These are phyloP conservation scores for Arbacia lixula DNA, from an alignment of 53 echinoderm and acorn worm species.

Conservation along the genomic window DNA sequence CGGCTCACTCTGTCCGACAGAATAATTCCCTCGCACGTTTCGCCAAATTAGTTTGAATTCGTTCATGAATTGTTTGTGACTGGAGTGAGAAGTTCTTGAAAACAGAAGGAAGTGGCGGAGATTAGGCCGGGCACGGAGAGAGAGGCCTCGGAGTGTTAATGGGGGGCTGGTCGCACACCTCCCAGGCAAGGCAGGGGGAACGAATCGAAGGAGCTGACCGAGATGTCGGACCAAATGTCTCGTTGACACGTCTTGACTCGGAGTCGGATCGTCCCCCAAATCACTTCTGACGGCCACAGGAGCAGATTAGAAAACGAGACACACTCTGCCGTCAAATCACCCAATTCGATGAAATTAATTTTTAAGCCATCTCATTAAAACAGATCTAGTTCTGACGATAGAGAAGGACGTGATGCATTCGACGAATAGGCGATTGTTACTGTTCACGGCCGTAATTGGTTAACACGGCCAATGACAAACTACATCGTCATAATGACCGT, in stretches of 20 bases:
- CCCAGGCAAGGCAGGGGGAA: neutral
- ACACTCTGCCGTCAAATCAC: conserved; percentile 27
- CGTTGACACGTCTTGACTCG: conserved; percentile 14
- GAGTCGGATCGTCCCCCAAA: conserved; percentile 2
- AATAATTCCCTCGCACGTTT: conserved; percentile 51
- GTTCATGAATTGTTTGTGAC: conserved; percentile 50
- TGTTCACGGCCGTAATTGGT: no score
- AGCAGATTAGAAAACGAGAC: conserved; percentile 31
- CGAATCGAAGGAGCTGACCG: neutral
- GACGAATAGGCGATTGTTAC: no score
- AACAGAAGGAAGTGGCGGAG: conserved; percentile 38
- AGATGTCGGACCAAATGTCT: conserved; percentile 35
- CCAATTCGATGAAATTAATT: conserved; percentile 15
- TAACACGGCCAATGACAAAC: no score
- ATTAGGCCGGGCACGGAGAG: conserved; percentile 19
- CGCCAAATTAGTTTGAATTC: conserved; percentile 55
- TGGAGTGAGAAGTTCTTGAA: conserved; percentile 38
- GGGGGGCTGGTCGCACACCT: conserved; percentile 5
- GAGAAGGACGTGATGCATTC: no score
- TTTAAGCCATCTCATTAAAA: neutral
- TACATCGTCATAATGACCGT: no score
- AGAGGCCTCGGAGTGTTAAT: conserved; percentile 28
- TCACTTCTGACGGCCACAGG: conserved; percentile 25
- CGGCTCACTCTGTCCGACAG: neutral
- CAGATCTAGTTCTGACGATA: no score